Conservation (phyloP, 2,797 vertebrate genomes). For the Coracias cyanogaster region DNA sequence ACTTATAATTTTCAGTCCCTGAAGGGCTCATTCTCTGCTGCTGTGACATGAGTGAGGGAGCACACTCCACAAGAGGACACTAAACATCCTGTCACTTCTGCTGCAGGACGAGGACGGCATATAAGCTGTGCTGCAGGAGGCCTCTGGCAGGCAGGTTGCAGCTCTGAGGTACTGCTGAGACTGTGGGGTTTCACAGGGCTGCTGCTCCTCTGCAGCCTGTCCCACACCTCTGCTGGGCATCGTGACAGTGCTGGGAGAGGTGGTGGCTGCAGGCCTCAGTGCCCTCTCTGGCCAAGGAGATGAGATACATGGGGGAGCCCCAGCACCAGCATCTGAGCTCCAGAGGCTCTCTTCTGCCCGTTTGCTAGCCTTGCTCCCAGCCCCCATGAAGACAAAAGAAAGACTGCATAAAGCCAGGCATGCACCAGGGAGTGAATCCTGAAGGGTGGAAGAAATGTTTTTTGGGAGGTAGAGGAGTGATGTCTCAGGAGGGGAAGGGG, state of each 20-base stretch:
- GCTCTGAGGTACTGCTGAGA: neutral
- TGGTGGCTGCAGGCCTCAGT: accelerated
- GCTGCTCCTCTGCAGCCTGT: neutral
- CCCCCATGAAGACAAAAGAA: neutral
- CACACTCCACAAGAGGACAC: neutral
- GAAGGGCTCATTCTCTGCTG: conserved; percentile 21
- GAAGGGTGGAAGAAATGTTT: neutral
- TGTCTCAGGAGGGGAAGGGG: neutral
- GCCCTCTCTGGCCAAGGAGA: neutral
- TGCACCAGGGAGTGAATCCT: neutral
- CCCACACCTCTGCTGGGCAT: neutral
- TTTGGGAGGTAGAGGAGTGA: neutral
- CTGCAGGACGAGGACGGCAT: neutral
- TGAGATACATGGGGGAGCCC: neutral
- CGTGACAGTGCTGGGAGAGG: accelerated
- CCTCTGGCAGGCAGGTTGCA: neutral
- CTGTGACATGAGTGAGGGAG: neutral
- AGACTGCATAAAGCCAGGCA: neutral
- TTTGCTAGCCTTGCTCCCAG: neutral
- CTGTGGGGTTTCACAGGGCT: neutral
- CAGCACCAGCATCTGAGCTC: neutral
- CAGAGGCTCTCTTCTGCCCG: neutral
- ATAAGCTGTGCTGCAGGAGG: neutral
- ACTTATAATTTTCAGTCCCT: conserved; percentile 16
- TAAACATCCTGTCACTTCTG: neutral